Percentiles rank a stretch among this genome's conserved stretches.
Evolutionary conservation across 2,113 vertebrate genomes (phyloP).

Genomic region (Climacteris rufus): DNA sequence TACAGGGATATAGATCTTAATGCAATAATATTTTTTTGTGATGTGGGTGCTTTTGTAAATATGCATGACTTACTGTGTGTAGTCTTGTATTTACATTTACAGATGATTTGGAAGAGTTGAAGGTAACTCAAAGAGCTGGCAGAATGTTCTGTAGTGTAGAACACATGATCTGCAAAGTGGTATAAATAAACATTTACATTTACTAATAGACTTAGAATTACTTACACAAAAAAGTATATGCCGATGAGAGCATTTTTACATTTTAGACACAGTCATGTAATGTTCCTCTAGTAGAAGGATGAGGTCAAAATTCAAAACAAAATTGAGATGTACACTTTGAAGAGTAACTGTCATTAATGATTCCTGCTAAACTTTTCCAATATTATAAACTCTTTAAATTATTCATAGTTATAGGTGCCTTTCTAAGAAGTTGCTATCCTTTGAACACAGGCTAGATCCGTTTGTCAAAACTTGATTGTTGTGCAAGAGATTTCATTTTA

Average conservation of each 20-base stretch:
- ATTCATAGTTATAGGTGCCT: not conserved
- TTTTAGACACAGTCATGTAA: not conserved
- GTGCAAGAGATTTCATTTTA: not conserved
- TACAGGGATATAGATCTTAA: not conserved
- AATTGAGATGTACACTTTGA: not conserved
- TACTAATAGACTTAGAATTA: not conserved
- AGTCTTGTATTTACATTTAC: not conserved
- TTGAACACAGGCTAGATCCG: accelerated
- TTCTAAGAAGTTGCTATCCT: not conserved
- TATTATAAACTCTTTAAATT: not conserved
- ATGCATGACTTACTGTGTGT: not conserved
- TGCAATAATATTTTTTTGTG: not conserved
- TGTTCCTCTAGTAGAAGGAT: not conserved
- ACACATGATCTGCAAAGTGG: not conserved
- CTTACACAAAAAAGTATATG: not conserved
- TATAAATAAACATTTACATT: not conserved
- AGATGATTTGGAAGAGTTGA: not conserved
- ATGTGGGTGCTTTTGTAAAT: not conserved
- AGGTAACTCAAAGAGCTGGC: not conserved
- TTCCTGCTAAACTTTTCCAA: not conserved
- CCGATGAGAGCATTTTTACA: not conserved
- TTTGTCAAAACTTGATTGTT: not conserved
- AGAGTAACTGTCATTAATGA: not conserved
- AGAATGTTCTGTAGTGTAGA: not conserved
- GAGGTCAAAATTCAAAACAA: not conserved